Evolutionary conservation across 2,888 invertebrate species (phyloP).

Genomic region (Drosophila paucipuncta): DNA sequence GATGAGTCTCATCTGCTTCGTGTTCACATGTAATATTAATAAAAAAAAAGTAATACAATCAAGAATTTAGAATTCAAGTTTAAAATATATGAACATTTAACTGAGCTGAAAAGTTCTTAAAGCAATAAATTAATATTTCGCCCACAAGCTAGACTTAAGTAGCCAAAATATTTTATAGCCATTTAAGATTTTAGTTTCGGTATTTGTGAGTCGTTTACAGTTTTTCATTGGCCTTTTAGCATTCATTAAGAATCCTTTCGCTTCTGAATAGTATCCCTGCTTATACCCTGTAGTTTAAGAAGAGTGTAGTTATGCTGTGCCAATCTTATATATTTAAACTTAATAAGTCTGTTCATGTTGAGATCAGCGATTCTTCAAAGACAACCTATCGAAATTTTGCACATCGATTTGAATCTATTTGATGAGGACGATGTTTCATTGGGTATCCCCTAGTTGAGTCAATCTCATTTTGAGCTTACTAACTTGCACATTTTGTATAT

Average conservation of each 20-base stretch:
- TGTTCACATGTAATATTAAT: not conserved
- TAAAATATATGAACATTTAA: not conserved
- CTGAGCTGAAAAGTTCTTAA: not conserved
- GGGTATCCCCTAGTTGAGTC: not conserved
- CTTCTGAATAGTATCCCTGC: constrained; percentile 9
- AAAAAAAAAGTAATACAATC: not conserved
- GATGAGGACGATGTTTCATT: not conserved
- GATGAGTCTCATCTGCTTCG: not conserved
- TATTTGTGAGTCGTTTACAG: constrained; percentile 23
- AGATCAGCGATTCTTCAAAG: not conserved
- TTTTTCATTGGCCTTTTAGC: constrained; percentile 8
- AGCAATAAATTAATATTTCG: not conserved
- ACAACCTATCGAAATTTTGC: not conserved
- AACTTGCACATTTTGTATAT: not conserved
- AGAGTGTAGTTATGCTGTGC: not conserved
- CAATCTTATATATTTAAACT: too few species aligned
- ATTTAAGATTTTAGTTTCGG: not conserved
- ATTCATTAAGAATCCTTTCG: constrained; percentile 16
- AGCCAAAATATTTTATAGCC: not conserved
- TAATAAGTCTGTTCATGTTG: not conserved
- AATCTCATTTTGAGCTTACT: not conserved
- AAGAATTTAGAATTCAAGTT: not conserved
- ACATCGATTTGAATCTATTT: not conserved
- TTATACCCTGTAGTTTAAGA: constrained; percentile 7
- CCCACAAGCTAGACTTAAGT: not conserved